Percentiles rank a stretch among this genome's conserved stretches.
Conservation (phyloP, 2,797 vertebrate species). For the Chiloscyllium punctatum region DNA sequence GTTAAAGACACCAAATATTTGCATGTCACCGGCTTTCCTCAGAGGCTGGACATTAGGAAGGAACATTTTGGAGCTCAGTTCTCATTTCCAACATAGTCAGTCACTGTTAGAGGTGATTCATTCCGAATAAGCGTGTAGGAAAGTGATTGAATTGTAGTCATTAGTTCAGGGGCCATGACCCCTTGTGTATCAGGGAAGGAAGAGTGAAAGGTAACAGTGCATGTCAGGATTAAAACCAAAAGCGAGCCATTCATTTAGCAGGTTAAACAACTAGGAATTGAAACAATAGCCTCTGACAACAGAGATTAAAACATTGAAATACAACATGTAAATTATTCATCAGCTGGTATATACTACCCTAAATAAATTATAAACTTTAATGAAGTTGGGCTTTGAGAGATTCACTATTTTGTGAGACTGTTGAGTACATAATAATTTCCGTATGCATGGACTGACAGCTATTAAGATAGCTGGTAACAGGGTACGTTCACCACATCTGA, state of each 20-base stretch:
- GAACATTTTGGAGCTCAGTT: too few species aligned
- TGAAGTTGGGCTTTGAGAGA: not conserved
- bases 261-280: not conserved
- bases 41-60: not conserved
- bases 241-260: not conserved
- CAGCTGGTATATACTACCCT: not conserved
- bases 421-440: not conserved
- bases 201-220: too few species aligned
- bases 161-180: not conserved
- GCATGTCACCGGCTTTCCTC: not conserved
- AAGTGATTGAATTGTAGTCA: not conserved
- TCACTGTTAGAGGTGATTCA: not conserved
- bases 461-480: not conserved
- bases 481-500: not conserved
- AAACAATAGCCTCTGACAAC: not conserved
- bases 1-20: not conserved
- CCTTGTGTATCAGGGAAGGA: too few species aligned
- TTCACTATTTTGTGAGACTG: not conserved
- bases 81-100: too few species aligned
- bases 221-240: not conserved
- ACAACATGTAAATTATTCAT: conserved; percentile 3
- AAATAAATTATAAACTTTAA: conserved; percentile 31
- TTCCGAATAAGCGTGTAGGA: not conserved
- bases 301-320: not conserved
- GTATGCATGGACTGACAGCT: not conserved